Base-by-base conservation (phyloP, 2,888 invertebrate species). In the Megaustenia siamemsis region DNA sequence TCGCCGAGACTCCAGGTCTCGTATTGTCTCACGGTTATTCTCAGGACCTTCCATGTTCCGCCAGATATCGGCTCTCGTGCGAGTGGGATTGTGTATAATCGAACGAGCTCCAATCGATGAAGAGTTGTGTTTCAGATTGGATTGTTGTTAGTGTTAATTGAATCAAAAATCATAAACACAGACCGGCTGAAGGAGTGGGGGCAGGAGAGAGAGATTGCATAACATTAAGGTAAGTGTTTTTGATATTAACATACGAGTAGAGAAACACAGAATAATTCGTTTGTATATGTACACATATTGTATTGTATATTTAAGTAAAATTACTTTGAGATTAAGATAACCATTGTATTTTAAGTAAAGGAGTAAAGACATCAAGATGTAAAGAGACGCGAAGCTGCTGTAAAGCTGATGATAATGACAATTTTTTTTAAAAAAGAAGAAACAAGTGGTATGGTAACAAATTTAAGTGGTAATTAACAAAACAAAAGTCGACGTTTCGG, bases 141-240 rank as follows among this genome's bases (percentile, higher is more conserved):
- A 53, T 49, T 53, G 73, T 35, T 75, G 75, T 75, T 75, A 32
- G 32, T 75, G 18, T 53, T 69, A 69, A 69, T 69, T 69, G 69
- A 69, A 40, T 40, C 68, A 40, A 69, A n/a, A 38, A 69, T 69
- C n/a, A 69, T 69, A 24, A 24, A 21, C 43, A n/a, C n/a, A 32
- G 12, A 8, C 6, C 15, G 63, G 63, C 32, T 63, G 28, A 15
- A 32, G 8, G 32, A 32, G 28, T 32, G 32, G 32, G 63, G 2
- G 32, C 15, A 6, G 63, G 10, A 32, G 12, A 28, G 12, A 28
- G 21, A 21, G 1, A 60, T 60, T 60, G 28, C n/a, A n/a, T 4
- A 4, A 60, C 5, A 63, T 63, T 12, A 10, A 63, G 28, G 32
- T 32, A 63, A 32, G 28, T 1, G 0, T 63, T 63, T 63, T 1